phyloP scores from a whole-genome alignment of 2,113 vertebrate genomes.

The Camelus dromedarius region DNA sequence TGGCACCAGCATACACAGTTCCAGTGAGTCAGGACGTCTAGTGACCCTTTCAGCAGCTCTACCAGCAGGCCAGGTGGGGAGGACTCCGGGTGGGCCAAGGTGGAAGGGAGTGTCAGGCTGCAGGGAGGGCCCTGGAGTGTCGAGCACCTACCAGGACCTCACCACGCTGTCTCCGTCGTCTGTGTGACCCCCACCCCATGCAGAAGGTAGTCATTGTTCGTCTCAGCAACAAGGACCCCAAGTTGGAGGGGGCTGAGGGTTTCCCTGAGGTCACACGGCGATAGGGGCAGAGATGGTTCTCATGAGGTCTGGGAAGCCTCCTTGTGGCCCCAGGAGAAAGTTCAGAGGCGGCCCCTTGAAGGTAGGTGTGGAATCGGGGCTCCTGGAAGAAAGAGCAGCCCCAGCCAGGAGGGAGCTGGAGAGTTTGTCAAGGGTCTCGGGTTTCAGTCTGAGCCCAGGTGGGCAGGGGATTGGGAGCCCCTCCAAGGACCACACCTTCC shows the following conservation, averaged over 20 bases:
- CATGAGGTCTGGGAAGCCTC: background rate
- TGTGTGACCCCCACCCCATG: too few relatives aligned
- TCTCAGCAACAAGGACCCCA: too few relatives aligned
- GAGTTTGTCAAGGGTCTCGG: background rate
- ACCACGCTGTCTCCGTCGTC: fast-evolving
- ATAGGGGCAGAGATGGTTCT: background rate
- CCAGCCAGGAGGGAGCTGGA: background rate
- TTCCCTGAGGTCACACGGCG: fast-evolving
- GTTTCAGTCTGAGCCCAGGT: background rate
- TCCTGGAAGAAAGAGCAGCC: background rate
- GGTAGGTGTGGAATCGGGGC: background rate
- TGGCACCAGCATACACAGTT: fast-evolving
- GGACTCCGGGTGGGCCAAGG: background rate
- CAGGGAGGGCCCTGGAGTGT: background rate
- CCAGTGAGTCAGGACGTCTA: fast-evolving
- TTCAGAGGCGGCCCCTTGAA: background rate
- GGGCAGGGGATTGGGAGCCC: background rate
- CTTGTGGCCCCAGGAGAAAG: background rate
- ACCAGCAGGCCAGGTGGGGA: background rate
- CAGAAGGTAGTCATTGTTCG: background rate
- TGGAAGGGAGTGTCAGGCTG: background rate
- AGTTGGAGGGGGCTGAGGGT: background rate
- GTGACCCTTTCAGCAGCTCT: too few relatives aligned
- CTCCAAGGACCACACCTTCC: background rate
- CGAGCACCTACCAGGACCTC: background rate